Evolutionary conservation across 1,140 invertebrate genomes (phyloP).

Genomic region (Caenorhabditis briggsae): DNA sequence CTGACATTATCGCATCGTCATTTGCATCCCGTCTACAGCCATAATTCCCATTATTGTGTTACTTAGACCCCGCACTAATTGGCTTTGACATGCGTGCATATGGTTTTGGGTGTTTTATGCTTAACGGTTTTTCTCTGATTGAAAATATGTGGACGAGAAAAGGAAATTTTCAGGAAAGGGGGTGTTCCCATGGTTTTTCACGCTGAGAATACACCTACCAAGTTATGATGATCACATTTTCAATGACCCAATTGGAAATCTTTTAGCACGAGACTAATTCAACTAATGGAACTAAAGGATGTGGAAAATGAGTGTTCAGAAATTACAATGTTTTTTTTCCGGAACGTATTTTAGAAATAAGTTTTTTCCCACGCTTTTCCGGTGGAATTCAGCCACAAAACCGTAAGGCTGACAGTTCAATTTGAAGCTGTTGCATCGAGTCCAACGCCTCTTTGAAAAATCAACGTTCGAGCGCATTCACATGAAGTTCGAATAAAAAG

Average conservation of each 20-base stretch:
- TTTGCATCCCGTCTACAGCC: background rate
- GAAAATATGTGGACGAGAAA: background rate
- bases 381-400: too few species aligned
- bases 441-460: too few species aligned
- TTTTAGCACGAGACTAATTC: background rate
- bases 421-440: too few species aligned
- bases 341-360: too few species aligned
- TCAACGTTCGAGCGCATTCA: too few species aligned
- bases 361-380: too few species aligned
- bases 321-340: too few species aligned
- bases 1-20: slow-evolving; percentile 52
- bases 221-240: background rate
- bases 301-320: too few species aligned
- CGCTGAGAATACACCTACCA: background rate
- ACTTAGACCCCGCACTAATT: slow-evolving; percentile 39
- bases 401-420: too few species aligned
- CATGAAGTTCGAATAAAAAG: too few species aligned
- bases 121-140: slow-evolving; percentile 10
- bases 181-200: background rate
- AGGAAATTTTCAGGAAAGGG: background rate
- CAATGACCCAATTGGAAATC: slow-evolving; percentile 11
- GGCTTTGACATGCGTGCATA: slow-evolving; percentile 36
- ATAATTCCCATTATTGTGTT: slow-evolving; percentile 48
- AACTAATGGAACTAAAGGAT: background rate
- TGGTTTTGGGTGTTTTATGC: background rate